Conservation (phyloP, 2,888 invertebrate genomes). For the Rhyacophila evoluta region DNA sequence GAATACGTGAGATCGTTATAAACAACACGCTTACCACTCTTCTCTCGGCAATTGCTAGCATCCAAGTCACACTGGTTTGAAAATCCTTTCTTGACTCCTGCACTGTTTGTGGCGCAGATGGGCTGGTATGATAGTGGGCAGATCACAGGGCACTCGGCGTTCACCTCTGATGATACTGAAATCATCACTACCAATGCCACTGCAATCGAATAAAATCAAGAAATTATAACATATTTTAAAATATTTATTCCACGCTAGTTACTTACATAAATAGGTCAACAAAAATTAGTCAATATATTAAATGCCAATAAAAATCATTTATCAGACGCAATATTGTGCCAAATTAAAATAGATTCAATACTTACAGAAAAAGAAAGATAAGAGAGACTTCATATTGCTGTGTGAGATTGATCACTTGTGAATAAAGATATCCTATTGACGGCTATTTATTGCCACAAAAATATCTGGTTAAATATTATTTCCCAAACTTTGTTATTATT, state of each 20-base stretch:
- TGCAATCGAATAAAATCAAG: too few relatives aligned
- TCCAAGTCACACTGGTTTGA: conserved; percentile 35
- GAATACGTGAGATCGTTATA: too few relatives aligned
- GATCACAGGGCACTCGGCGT: conserved; percentile 36
- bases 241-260: too few relatives aligned
- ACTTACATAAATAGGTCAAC: too few relatives aligned
- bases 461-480: not conserved
- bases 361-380: conserved; percentile 10
- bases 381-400: not conserved
- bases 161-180: not conserved
- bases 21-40: conserved; percentile 31
- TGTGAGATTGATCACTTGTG: not conserved
- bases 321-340: too few relatives aligned
- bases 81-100: conserved; percentile 28
- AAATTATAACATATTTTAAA: too few relatives aligned
- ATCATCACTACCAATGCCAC: conserved; percentile 26
- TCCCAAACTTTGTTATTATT: not conserved
- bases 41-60: conserved; percentile 33
- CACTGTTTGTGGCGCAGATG: conserved; percentile 16
- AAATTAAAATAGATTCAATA: not conserved
- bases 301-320: too few relatives aligned
- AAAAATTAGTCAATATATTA: too few relatives aligned
- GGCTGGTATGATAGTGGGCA: conserved; percentile 41
- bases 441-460: not conserved
- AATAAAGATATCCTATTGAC: not conserved